Evolutionary conservation across 2,113 vertebrate species (phyloP).

Genomic region (Lonchura striata): DNA sequence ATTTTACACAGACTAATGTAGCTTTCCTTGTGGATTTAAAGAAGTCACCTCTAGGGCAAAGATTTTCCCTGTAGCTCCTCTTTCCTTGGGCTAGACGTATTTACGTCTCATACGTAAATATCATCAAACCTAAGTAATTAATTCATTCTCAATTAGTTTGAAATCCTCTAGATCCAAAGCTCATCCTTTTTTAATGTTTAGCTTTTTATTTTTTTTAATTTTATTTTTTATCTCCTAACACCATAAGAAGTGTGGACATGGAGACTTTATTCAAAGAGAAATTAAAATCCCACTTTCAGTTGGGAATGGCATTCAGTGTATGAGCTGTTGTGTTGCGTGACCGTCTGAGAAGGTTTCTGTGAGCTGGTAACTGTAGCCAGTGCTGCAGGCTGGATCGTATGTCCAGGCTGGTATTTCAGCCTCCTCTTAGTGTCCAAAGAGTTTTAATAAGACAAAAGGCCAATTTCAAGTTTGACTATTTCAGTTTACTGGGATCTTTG

Average conservation of each 20-base stretch:
- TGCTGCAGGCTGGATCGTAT: background rate
- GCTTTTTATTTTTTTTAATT: background rate
- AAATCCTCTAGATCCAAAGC: background rate
- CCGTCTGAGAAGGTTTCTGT: background rate
- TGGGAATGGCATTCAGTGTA: background rate
- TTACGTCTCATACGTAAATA: background rate
- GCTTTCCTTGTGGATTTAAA: background rate
- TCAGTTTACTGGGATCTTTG: background rate
- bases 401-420: conserved; percentile 23
- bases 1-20: background rate
- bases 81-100: background rate
- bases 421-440: background rate
- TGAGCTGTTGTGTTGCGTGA: accelerated
- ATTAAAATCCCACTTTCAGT: background rate
- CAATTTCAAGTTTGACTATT: background rate
- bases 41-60: background rate
- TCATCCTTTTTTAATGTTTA: background rate
- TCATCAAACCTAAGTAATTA: background rate
- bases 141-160: background rate
- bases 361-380: background rate
- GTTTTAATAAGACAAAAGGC: conserved; percentile 1
- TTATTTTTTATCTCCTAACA: background rate
- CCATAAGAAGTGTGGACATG: background rate
- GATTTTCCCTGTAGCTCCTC: background rate
- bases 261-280: background rate